Percentiles rank a stretch among this genome's conserved stretches.
Evolutionary conservation across 2,888 invertebrate genomes (phyloP).

Genomic region (Plemyria rubiginata): DNA sequence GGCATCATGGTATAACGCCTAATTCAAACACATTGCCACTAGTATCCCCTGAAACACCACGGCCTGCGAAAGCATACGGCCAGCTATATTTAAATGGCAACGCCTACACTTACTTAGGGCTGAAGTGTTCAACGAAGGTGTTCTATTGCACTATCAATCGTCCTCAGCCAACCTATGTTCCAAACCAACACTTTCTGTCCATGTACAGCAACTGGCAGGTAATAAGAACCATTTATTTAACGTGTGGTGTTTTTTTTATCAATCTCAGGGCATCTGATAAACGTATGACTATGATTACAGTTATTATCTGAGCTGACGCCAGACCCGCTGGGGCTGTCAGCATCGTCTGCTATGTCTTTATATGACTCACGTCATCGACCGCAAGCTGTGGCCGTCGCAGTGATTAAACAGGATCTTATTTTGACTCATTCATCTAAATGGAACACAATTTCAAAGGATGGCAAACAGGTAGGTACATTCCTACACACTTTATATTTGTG

Average conservation of each 20-base stretch:
- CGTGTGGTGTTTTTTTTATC: conserved; percentile 17
- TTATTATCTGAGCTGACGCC: conserved; percentile 88
- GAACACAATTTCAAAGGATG: conserved; percentile 76
- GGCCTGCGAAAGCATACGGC: conserved; percentile 94
- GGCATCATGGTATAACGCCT: conserved; percentile 92
- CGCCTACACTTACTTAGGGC: conserved; percentile 95
- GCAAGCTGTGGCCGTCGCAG: conserved; percentile 84
- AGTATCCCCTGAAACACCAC: conserved; percentile 95
- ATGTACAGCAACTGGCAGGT: conserved; percentile 99
- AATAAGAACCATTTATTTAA: conserved; percentile 48
- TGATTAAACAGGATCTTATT: conserved; percentile 86
- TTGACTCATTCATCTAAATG: conserved; percentile 88
- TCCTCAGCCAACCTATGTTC: conserved; percentile 97
- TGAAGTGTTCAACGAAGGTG: conserved; percentile 95
- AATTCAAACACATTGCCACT: conserved; percentile 92
- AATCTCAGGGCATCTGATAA: conserved; percentile 42
- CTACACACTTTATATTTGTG: background rate
- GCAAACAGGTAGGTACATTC: conserved; percentile 65
- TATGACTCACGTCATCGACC: conserved; percentile 93
- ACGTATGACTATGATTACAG: conserved; percentile 74
- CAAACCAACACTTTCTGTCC: conserved; percentile 94
- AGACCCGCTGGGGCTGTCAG: conserved; percentile 87
- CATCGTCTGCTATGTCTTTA: conserved; percentile 87
- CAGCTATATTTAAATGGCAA: conserved; percentile 96
- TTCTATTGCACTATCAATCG: conserved; percentile 97